Evolutionary conservation across 23 tunicate species (phyloP).

Genomic region (Pegea sp.): DNA sequence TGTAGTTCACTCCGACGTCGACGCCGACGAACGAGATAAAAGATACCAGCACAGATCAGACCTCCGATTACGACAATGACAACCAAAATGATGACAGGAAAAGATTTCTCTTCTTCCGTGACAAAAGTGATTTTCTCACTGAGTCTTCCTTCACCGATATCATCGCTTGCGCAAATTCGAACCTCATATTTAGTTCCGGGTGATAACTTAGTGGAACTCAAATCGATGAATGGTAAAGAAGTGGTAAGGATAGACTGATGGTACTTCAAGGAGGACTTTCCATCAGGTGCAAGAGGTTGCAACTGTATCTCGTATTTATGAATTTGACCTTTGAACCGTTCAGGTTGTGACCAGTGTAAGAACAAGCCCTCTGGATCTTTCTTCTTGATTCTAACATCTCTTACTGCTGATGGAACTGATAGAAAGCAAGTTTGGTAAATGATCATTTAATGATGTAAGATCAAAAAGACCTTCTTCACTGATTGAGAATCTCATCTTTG

Average conservation of each 20-base stretch:
- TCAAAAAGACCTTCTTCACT: constrained; percentile 11
- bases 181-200: constrained; percentile 19
- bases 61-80: too few species aligned
- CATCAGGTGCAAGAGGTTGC: background rate
- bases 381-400: background rate
- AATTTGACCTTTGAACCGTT: background rate
- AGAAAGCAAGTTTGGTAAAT: background rate
- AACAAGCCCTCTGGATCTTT: constrained; percentile 8
- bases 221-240: too few species aligned
- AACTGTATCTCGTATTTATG: constrained; percentile 24
- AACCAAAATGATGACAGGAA: too few species aligned
- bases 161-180: constrained; percentile 22
- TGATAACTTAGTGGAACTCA: too few species aligned
- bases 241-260: too few species aligned
- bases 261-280: too few species aligned
- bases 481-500: constrained; percentile 12
- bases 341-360: constrained; percentile 15
- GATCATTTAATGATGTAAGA: background rate
- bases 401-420: constrained; percentile 18
- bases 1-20: too few species aligned
- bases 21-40: too few species aligned
- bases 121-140: constrained; percentile 13
- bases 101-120: constrained; percentile 2
- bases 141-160: constrained; percentile 20
- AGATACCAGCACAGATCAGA: too few species aligned